Evolutionary conservation across 2,113 vertebrate species (phyloP).

Genomic region (Zosterops pallidus): DNA sequence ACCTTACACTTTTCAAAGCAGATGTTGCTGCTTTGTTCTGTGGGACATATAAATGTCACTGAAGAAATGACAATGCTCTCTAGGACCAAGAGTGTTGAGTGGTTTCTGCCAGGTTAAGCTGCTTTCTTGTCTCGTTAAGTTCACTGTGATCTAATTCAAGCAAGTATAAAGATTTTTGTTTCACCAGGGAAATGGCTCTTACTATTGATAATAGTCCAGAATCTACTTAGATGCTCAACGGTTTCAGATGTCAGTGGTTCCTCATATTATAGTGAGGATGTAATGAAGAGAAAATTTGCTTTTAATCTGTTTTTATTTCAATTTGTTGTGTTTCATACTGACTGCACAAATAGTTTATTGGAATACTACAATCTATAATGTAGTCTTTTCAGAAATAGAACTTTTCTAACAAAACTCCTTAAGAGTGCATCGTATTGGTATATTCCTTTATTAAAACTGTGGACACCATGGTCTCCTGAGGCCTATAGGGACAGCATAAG

Average conservation of each 20-base stretch:
- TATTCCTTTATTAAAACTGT: slow-evolving; percentile 55
- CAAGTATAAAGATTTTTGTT: background rate
- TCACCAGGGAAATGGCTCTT: background rate
- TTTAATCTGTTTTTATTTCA: slow-evolving; percentile 11
- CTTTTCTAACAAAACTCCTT: slow-evolving; percentile 57
- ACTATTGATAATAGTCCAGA: background rate
- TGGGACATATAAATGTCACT: background rate
- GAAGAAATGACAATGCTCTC: background rate
- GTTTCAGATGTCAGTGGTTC: background rate
- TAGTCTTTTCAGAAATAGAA: slow-evolving; percentile 58
- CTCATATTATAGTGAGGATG: background rate
- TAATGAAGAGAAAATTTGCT: background rate
- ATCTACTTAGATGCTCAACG: background rate
- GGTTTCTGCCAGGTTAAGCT: background rate
- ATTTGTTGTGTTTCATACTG: slow-evolving; percentile 18
- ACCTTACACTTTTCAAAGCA: background rate
- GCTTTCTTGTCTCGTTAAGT: background rate
- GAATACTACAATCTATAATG: slow-evolving; percentile 25
- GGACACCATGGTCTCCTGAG: slow-evolving; percentile 49
- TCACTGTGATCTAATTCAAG: background rate
- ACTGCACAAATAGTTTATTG: slow-evolving; percentile 15
- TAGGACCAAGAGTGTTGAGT: background rate
- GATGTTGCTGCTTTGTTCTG: background rate
- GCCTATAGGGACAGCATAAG: slow-evolving; percentile 49
- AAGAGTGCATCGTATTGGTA: slow-evolving; percentile 41